phyloP scores from a whole-genome alignment of 2,797 vertebrate genomes.

The Intellagama lesueurii region DNA sequence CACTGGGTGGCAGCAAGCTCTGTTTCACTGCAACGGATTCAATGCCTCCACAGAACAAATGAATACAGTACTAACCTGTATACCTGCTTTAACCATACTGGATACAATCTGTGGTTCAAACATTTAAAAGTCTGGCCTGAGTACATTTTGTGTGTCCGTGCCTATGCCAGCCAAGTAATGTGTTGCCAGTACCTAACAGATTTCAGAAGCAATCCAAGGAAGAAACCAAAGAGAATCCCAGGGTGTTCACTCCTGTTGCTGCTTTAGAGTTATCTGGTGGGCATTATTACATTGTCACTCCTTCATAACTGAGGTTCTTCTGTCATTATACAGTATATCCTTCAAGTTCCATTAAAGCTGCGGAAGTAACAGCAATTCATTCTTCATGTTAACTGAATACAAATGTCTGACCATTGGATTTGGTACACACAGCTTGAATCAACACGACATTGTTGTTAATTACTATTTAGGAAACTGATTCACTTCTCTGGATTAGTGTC shows the following conservation, averaged over 20 bases:
- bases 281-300: neutral
- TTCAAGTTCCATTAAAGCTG: neutral
- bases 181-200: neutral
- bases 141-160: neutral
- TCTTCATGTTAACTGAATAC: neutral
- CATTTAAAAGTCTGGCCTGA: neutral
- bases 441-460: neutral
- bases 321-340: neutral
- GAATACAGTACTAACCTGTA: neutral
- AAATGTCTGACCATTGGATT: neutral
- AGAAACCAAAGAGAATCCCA: neutral
- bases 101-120: neutral
- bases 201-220: neutral
- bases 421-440: neutral
- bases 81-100: neutral
- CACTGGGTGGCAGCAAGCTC: conserved; percentile 18
- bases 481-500: neutral
- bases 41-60: neutral
- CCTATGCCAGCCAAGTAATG: neutral
- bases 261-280: neutral
- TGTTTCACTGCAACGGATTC: neutral
- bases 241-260: neutral
- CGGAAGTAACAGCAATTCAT: neutral
- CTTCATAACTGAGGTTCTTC: neutral
- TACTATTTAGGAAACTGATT: neutral